phyloP scores from a whole-genome alignment of 2,888 invertebrate species.

The Hirudinaria manillensis region DNA sequence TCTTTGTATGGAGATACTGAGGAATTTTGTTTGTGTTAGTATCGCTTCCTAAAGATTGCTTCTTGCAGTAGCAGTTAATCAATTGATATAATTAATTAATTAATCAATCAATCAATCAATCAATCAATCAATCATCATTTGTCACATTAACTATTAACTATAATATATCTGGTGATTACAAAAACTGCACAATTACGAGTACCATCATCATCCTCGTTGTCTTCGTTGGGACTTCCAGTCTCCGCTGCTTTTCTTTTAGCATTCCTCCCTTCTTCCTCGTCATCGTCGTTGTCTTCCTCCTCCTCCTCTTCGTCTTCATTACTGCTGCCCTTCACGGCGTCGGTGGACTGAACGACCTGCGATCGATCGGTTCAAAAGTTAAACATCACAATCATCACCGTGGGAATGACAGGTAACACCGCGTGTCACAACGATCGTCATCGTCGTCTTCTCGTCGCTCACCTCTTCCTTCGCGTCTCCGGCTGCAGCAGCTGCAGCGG shows the following conservation, averaged over 20 bases:
- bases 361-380: too few species aligned
- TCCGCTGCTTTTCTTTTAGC: background rate
- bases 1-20: background rate
- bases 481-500: background rate
- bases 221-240: background rate
- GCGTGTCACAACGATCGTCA: background rate
- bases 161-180: too few species aligned
- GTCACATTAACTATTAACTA: too few species aligned
- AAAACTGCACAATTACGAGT: too few species aligned
- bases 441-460: background rate
- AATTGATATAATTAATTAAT: too few species aligned
- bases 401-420: background rate
- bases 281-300: slow-evolving; percentile 1
- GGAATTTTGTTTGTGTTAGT: too few species aligned
- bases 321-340: background rate
- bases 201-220: slow-evolving; percentile 14
- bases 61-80: too few species aligned
- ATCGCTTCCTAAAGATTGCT: too few species aligned
- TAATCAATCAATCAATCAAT: too few species aligned
- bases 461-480: background rate
- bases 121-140: too few species aligned
- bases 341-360: background rate
- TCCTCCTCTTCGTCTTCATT: slow-evolving; percentile 16
- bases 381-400: too few species aligned
- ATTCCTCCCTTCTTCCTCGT: background rate